Percentiles rank a stretch among this genome's conserved stretches.
phyloP scores from a whole-genome alignment of 2,113 vertebrate genomes.

The Gopherus evgoodei region DNA sequence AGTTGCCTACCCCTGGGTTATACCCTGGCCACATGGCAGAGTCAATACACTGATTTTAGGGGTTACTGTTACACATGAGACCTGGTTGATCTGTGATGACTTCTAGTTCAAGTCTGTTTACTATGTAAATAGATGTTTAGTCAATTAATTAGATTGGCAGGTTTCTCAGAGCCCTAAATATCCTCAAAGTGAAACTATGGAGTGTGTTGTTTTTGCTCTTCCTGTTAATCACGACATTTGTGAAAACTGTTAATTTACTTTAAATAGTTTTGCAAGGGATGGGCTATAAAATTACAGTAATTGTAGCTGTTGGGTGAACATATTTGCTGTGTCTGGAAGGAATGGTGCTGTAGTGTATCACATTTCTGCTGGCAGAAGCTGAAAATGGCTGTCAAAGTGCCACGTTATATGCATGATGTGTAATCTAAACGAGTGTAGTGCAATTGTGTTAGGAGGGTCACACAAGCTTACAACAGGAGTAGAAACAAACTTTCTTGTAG shows the following conservation, averaged over 20 bases:
- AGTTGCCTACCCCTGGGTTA: not conserved
- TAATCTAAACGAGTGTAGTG: accelerated
- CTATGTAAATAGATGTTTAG: not conserved
- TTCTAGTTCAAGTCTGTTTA: accelerated
- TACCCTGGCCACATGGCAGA: not conserved
- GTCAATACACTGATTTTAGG: accelerated
- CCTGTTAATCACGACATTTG: slow-evolving; percentile 61
- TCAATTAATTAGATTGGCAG: not conserved
- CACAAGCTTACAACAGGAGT: not conserved
- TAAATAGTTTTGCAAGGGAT: slow-evolving; percentile 54
- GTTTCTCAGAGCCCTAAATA: accelerated
- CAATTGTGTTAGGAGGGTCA: not conserved
- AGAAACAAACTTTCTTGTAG: accelerated
- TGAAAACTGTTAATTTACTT: slow-evolving; percentile 62
- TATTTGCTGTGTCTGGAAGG: slow-evolving; percentile 41
- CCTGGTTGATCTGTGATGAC: accelerated
- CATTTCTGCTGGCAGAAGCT: not conserved
- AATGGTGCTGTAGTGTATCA: accelerated
- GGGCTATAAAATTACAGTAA: slow-evolving; percentile 64
- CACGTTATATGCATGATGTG: not conserved
- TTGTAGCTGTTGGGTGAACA: slow-evolving; percentile 57
- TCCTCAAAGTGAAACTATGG: not conserved
- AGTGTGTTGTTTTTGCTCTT: slow-evolving; percentile 2
- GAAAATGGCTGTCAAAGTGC: not conserved
- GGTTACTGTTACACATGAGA: accelerated